These are phyloP conservation scores for Nasonovia ribisnigri DNA, from an alignment of 2,888 invertebrate species.

Conservation along the genomic window DNA sequence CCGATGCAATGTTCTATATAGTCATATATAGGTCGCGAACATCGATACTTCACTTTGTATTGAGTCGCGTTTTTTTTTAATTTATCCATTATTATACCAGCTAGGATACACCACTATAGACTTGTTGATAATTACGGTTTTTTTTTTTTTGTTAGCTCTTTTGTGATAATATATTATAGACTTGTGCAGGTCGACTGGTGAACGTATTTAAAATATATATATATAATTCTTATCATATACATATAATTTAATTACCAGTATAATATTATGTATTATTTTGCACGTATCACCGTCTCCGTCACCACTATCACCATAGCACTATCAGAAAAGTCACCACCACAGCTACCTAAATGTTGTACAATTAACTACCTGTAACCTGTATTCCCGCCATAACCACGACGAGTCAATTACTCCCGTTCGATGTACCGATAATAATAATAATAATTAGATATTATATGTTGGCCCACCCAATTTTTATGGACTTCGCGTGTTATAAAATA, in stretches of 20 bases:
- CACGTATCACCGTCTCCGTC: not conserved
- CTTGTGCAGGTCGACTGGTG: not conserved
- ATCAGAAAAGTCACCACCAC: not conserved
- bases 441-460: not conserved
- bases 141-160: constrained; percentile 19
- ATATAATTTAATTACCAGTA: not conserved
- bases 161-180: constrained; percentile 29
- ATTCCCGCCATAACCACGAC: not conserved
- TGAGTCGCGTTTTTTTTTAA: not conserved
- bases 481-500: not conserved
- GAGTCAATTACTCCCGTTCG: not conserved
- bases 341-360: not conserved
- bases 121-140: not conserved
- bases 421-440: not conserved
- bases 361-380: not conserved
- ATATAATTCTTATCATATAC: not conserved
- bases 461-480: not conserved
- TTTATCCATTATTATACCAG: not conserved
- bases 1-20: not conserved
- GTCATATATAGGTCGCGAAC: not conserved
- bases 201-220: not conserved
- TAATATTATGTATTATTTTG: no score
- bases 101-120: not conserved
- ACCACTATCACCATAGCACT: no score
- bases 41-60: not conserved